A percentile compares a stretch with the other conserved stretches of the same genome.
Conservation (phyloP, 2,113 vertebrate genomes). For the Notechis scutatus region DNA sequence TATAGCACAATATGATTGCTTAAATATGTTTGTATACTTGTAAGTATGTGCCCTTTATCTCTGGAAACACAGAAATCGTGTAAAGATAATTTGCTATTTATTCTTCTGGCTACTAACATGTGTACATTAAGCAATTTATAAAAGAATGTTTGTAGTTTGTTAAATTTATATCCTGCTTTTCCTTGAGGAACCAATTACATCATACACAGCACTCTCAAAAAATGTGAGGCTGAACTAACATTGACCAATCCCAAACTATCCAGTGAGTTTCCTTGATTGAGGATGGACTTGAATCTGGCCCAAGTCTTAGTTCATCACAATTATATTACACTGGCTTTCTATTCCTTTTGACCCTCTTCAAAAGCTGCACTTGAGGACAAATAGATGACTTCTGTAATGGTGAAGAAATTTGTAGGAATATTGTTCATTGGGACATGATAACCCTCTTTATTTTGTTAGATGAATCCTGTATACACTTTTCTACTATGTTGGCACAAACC, state of each 20-base stretch:
- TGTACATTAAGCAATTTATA: slow-evolving; percentile 32
- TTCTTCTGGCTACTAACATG: slow-evolving; percentile 46
- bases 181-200: not conserved
- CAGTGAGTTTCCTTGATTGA: not conserved
- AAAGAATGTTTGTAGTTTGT: slow-evolving; percentile 8
- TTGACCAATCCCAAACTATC: not conserved
- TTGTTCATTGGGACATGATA: not conserved
- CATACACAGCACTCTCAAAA: not conserved
- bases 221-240: not conserved
- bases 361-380: not conserved
- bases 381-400: not conserved
- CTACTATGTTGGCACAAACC: not conserved
- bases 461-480: not conserved
- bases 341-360: slow-evolving; percentile 10
- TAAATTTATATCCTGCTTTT: not conserved
- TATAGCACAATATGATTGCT: slow-evolving; percentile 3
- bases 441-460: not conserved
- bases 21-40: not conserved
- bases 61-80: slow-evolving; percentile 20
- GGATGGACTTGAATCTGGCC: not conserved
- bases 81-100: slow-evolving; percentile 33
- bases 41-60: slow-evolving; percentile 11
- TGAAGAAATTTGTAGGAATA: not conserved
- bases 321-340: not conserved
- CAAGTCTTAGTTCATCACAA: not conserved